phyloP scores from a whole-genome alignment of 2,888 invertebrate genomes.

The Spodoptera littoralis region DNA sequence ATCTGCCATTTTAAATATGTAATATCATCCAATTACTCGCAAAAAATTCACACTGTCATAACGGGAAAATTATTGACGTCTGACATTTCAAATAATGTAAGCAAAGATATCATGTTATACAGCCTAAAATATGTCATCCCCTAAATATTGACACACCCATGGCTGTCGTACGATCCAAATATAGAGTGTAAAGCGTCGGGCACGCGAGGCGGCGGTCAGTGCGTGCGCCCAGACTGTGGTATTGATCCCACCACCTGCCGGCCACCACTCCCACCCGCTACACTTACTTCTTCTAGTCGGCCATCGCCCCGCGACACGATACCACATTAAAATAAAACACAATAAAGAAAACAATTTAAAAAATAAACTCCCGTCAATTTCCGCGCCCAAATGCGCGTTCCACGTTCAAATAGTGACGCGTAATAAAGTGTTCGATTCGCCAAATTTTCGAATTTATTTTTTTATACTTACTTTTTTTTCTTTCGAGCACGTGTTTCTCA shows the following conservation, averaged over 20 bases:
- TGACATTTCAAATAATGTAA: slow-evolving; percentile 1
- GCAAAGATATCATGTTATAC: slow-evolving; percentile 11
- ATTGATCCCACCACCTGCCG: slow-evolving; percentile 85
- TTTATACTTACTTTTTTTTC: slow-evolving; percentile 27
- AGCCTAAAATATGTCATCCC: slow-evolving; percentile 45
- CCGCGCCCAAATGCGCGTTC: slow-evolving; percentile 51
- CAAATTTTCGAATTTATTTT: slow-evolving; percentile 42
- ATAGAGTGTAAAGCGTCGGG: slow-evolving; percentile 69
- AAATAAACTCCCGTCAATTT: slow-evolving; percentile 63
- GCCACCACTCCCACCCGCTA: slow-evolving; percentile 82
- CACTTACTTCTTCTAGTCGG: slow-evolving; percentile 82
- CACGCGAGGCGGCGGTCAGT: slow-evolving; percentile 80
- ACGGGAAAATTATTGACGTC: no score
- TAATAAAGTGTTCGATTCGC: slow-evolving; percentile 55
- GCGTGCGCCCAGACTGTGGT: slow-evolving; percentile 86
- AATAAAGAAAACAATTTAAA: slow-evolving; percentile 56
- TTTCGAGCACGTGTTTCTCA: slow-evolving; percentile 58
- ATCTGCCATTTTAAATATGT: no score
- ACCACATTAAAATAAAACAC: slow-evolving; percentile 69
- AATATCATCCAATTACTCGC: no score
- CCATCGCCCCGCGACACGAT: slow-evolving; percentile 82
- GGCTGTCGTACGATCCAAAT: slow-evolving; percentile 72
- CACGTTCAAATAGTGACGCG: slow-evolving; percentile 49
- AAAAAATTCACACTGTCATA: no score
- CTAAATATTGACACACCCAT: slow-evolving; percentile 67